Percentiles rank a stretch among this genome's conserved stretches.
Conservation (phyloP, 1,140 invertebrate genomes). For the Aphaenogaster ashmeadi region DNA sequence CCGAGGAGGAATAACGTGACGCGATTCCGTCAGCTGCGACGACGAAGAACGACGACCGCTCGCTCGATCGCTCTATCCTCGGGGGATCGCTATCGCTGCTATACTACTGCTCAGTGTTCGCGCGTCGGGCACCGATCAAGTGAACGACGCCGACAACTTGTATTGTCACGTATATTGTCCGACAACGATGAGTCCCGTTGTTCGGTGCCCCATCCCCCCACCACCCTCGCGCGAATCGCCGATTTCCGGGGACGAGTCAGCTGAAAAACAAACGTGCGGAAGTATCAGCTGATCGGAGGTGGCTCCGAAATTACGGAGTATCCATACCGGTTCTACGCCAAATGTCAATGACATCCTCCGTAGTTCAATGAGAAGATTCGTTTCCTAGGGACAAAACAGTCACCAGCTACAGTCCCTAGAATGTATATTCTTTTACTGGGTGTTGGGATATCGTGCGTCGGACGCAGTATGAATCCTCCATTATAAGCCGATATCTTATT, state of each 20-base stretch:
- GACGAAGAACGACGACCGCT: background rate
- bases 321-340: background rate
- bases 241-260: conserved; percentile 19
- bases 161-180: background rate
- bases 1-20: background rate
- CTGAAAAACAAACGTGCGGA: conserved; percentile 23
- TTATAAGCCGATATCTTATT: background rate
- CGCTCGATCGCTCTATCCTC: background rate
- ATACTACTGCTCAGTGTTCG: background rate
- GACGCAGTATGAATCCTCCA: background rate
- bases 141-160: conserved; percentile 5
- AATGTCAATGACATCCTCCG: background rate
- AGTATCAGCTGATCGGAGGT: conserved; percentile 45
- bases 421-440: background rate
- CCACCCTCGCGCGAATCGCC: background rate
- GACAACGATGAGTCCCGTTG: conserved; percentile 22
- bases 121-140: background rate
- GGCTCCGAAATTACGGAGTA: background rate
- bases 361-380: background rate
- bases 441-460: background rate
- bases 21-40: background rate
- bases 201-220: conserved; percentile 36
- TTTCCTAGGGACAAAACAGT: background rate
- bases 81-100: too few species aligned
- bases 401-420: background rate